Conservation (phyloP, 2,888 invertebrate genomes). For the Synergus gifuensis region DNA sequence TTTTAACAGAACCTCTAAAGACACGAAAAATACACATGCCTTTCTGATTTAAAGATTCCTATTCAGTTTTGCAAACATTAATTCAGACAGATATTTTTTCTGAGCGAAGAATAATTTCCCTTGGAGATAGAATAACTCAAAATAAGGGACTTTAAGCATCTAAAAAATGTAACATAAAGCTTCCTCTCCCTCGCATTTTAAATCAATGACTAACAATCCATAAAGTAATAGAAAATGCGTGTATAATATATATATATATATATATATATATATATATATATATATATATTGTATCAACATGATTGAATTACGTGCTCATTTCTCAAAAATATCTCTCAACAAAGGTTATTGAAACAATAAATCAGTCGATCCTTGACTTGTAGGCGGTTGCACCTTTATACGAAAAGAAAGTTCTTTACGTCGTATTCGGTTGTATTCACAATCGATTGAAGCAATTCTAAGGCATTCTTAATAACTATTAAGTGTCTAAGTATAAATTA, state of each 20-base stretch:
- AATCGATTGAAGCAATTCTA: conserved; percentile 7
- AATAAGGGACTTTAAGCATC: not conserved
- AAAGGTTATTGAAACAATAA: conserved; percentile 36
- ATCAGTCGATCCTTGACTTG: conserved; percentile 34
- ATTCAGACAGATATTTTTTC: too few relatives aligned
- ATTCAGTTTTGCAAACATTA: too few relatives aligned
- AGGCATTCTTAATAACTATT: not conserved
- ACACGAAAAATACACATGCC: too few relatives aligned
- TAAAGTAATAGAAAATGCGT: not conserved
- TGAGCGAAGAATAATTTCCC: too few relatives aligned
- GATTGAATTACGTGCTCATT: not conserved
- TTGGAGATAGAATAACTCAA: too few relatives aligned
- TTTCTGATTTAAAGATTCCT: too few relatives aligned
- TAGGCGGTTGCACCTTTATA: conserved; percentile 34
- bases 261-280: not conserved
- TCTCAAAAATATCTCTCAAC: conserved; percentile 15
- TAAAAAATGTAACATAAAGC: not conserved
- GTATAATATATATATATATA: too few relatives aligned
- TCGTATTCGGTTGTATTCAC: conserved; percentile 11
- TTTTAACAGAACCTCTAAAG: too few relatives aligned
- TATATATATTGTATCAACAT: not conserved
- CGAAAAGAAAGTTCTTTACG: conserved; percentile 38
- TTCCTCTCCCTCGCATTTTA: not conserved
- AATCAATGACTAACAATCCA: not conserved
- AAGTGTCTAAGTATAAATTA: not conserved